Base-by-base conservation (phyloP, 2,113 vertebrate genomes). In the Oncorhynchus gorbuscha region DNA sequence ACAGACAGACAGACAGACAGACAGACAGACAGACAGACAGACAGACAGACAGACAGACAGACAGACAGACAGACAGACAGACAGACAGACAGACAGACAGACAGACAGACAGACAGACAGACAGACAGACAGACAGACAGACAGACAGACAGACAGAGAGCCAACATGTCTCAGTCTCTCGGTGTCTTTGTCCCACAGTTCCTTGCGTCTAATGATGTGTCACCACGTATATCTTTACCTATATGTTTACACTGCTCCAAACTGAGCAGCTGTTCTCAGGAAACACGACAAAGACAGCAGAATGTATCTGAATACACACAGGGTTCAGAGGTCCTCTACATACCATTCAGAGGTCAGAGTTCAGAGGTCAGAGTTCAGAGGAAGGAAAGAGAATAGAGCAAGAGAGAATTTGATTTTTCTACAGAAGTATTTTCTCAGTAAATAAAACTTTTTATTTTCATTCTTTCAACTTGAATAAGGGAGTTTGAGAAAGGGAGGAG, bases 201-300 rank as follows among this genome's bases (percentile, higher is more conserved):
- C 32, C 71, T 59, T 74, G 71, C 75, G 66, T 55, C 70, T 71
- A 65, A 76, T 71, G 80, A 76, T 68, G 80, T 20, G 68, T 45
- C 58, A 55, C 68, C 62, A 14, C 62, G 7, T 26, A 32, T 26
- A 58, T 74, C 61, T 73, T 65, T 80, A 77, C 66, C 62, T 75
- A 79, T 71, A 65, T 61, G 59, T 69, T 65, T 58, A 32, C 69
- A 78, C 74, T 45, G 39, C 22, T 77, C 70, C 76, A 62, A 67
- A 75, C 72, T 59, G 75, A 74, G 30, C 49, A 78, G 30, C 58
- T 67, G 12, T 13, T 35, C 1, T n/a, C 45, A 79, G 16, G 35
- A 71, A 3, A 70, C 4, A 49, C 3, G 49, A 22, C 72, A 74
- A 61, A 61, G 22, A 75, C 48, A 67, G 61, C 73, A 28, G 24